Base-by-base conservation (phyloP, 2,888 invertebrate genomes). In the Mechanitis mazaeus region DNA sequence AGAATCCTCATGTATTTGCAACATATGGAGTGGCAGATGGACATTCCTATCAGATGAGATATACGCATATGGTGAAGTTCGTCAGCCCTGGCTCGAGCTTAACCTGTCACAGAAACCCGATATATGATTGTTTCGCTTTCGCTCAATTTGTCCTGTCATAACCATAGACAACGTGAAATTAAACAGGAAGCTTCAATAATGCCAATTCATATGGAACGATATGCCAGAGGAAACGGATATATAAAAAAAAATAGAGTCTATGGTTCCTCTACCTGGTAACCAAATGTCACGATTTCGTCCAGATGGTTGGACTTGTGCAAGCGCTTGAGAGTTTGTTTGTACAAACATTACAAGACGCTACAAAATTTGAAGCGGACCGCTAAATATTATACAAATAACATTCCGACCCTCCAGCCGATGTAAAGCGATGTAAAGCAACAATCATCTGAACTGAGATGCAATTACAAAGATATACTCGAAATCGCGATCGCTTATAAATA, bases 341-440 rank as follows among this genome's bases (percentile, higher is more conserved):
- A 82, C 77, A 87, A 88, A 87, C 85, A 88, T 90, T 88, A 89
- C 90, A 84, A 87, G 88, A 85, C 83, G 87, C 87, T 83, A 83
- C 85, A 83, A 87, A 84, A 88, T 88, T 88, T 88, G 87, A 88
- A 85, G 85, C 83, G 77, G 81, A 78, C 85, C 88, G 90, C 89
- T 90, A 90, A 90, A 88, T 80, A 87, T 83, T 85, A 87, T 80
- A 82, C 87, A 90, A 90, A 89, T 78, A 90, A 72, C 80, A 67
- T 70, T 65, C 80, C 78, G 75, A 79, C 78, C 65, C 77, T 82
- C 82, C 82, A 81, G 72, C 75, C 72, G 74, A 59, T 78, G 82
- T 81, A 83, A 77, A 81, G 79, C 71, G 72, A 75, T 78, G 79
- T 83, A 83, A 81, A 83, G 83, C 79, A 79, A 77, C 71, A 84